Evolutionary conservation across 2,797 vertebrate species (phyloP).

Genomic region (Petrocephalus schoutedeni): DNA sequence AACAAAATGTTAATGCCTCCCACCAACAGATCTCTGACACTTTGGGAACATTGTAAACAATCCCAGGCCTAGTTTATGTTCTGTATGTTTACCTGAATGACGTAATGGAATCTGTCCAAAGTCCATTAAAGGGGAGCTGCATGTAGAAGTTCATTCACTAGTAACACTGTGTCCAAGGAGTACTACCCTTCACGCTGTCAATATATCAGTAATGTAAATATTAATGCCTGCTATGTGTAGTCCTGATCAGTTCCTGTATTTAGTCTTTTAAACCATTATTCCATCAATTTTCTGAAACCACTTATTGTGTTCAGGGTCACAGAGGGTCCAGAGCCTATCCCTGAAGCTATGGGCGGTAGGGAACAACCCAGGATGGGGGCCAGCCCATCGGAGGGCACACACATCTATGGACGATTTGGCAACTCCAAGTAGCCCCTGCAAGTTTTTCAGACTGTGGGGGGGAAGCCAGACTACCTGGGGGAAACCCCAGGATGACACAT

Average conservation of each 20-base stretch:
- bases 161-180: neutral
- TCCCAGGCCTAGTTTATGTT: neutral
- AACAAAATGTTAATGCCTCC: neutral
- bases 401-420: too few relatives aligned
- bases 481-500: too few relatives aligned
- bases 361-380: too few relatives aligned
- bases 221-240: neutral
- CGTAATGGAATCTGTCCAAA: neutral
- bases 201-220: neutral
- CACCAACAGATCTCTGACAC: neutral
- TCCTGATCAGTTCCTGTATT: neutral
- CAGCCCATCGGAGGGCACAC: too few relatives aligned
- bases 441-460: too few relatives aligned
- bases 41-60: neutral
- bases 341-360: too few relatives aligned
- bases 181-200: neutral
- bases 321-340: too few relatives aligned
- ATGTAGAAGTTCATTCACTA: neutral
- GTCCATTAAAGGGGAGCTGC: neutral
- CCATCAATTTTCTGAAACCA: too few relatives aligned
- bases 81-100: neutral
- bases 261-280: neutral
- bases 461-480: too few relatives aligned
- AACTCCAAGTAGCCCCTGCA: too few relatives aligned
- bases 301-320: too few relatives aligned